Base-by-base conservation (phyloP, 2,797 vertebrate genomes). In the Amazona ochrocephala region DNA sequence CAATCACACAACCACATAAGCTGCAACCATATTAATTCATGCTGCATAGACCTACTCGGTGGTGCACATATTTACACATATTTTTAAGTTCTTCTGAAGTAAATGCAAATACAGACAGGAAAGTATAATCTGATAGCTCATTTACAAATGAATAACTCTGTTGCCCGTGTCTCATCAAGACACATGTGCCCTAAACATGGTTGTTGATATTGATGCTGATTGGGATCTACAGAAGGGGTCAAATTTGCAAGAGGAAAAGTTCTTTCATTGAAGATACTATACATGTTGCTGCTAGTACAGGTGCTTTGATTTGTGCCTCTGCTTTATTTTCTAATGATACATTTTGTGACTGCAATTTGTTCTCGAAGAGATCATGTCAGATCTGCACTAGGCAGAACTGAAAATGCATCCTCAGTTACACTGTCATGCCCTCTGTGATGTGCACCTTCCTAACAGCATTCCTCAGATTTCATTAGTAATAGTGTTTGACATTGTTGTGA, bases 11-110 rank as follows among this genome's bases (percentile, higher is more conserved):
- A 54, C 23, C 26, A 42, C 18, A 2, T 34, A 45, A 90, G 17
- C 72, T 85, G 51, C 58, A 87, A 51, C 16, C 21, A 5, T n/a
- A 42, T 27, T 18, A 68, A 72, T 51, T 72, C 67, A 8, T 9
- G 5, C 11, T 1, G 1, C 32, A 12, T 0, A 76, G 18, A 51
- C 41, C 44, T 48, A 11, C 71, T 54, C 27, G 8, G 3, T 4
- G 12, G 14, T 45, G 50, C 50, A 37, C 10, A 6, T 24, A 6
- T 67, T 84, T 51, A 34, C 26, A n/a, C 19, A 13, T 7, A 23
- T 14, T 45, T 74, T n/a, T 66, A 74, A 39, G 11, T 42, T 47
- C 30, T 42, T 68, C 48, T 67, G 53, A 51, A 37, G 56, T 27
- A 92, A 53, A 42, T 17, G 8, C 44, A 30, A 16, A 23, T 23